Evolutionary conservation across 2,888 invertebrate species (phyloP).

Genomic region (Periphyllus acericola): DNA sequence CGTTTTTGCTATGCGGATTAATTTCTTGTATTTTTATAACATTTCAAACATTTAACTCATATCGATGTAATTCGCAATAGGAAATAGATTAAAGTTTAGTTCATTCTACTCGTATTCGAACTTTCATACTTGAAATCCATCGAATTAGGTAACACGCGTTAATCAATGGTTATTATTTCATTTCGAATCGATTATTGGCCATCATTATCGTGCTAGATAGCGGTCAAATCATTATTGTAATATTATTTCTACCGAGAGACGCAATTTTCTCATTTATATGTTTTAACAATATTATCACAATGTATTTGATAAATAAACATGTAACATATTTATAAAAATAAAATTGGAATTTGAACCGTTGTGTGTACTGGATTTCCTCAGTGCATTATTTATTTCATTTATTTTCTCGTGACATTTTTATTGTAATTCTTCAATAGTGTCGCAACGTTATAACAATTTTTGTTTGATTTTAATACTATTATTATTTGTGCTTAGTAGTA

Average conservation of each 20-base stretch:
- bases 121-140: background rate
- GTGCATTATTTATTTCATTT: background rate
- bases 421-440: background rate
- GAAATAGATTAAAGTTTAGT: background rate
- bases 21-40: background rate
- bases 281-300: too few relatives aligned
- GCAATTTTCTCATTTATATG: background rate
- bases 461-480: background rate
- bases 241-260: background rate
- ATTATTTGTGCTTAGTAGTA: background rate
- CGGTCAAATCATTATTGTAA: background rate
- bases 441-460: background rate
- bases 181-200: background rate
- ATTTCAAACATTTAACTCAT: background rate
- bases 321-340: background rate
- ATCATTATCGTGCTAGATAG: background rate
- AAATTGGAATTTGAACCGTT: background rate
- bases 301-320: too few relatives aligned
- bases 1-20: too few relatives aligned
- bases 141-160: background rate
- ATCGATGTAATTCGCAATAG: background rate
- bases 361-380: background rate
- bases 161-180: background rate
- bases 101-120: background rate
- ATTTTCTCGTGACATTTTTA: background rate